Base-by-base conservation (phyloP, 2,113 vertebrate genomes). In the Mirounga angustirostris region DNA sequence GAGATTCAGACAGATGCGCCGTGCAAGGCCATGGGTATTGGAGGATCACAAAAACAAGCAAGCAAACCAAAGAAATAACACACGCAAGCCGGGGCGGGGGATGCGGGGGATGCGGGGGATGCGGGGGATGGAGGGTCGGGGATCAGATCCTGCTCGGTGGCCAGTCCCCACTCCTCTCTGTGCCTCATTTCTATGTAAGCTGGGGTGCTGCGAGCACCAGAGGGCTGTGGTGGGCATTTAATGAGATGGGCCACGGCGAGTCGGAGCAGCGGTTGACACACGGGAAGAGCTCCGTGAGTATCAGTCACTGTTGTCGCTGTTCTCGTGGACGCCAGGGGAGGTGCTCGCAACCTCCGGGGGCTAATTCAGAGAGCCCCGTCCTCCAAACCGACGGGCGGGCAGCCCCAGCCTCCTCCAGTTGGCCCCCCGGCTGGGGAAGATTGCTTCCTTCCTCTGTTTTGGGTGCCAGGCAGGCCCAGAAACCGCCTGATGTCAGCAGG, bases 371-470 rank as follows among this genome's bases (percentile, higher is more conserved):
- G 30, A n/a, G 67, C 21, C 26, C 11, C 0, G 24, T 14, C 10
- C 79, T 65, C 8, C 16, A 26, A 16, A 56, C 0, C 0, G 50
- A 22, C 50, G n/a, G 30, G 13, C 0, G 0, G 26, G 36, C 50
- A 74, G 79, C 56, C 67, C 58, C 87, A 0, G 89, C 69, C 61
- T 43, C 50, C 69, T 76, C 2, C 5, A 11, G n/a, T 59, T 9
- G 9, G 81, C 79, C 89, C 67, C 33, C 2, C 0, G 4, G 63
- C 56, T 40, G 97, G 74, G 74, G 28, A 69, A 40, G 36, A 28
- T 40, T 2, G 61, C 95, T 98, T 98, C 97, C 98, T 98, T 97
- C 97, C 97, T 98, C 89, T 97, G 98, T 56, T 97, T 97, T 97
- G 93, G 96, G 97, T 98, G 82, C 91, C 94, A 94, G 81, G 79